Evolutionary conservation across 2,888 invertebrate species (phyloP), one percentile per base, ranked within the genome.

Genomic region (Rhingia rostrata): DNA sequence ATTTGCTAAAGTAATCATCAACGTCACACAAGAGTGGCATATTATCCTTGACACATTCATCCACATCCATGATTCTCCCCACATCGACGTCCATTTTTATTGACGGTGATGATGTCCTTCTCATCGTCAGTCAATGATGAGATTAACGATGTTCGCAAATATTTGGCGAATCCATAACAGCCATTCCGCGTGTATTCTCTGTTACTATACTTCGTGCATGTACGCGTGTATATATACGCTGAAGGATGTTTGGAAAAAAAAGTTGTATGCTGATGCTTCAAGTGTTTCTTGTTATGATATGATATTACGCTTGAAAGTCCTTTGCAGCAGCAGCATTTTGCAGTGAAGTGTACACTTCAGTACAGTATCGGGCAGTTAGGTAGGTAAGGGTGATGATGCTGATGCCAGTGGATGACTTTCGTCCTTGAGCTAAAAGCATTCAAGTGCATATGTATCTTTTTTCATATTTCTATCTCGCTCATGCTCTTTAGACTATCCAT

Each of bases 71-170:
- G 35, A 35, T 14, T 10, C 53, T 39, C 14, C 14, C 6, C 5
- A 12, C 10, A 9, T 60, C 61, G 12, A 45, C 39, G 53, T 72
- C 54, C 72, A 66, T 56, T 60, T 72, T 74, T 66, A 80, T 43
- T 49, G 77, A 77, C 78, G 60, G 47, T 43, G 60, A 78, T 78
- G 60, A 78, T 78, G 75, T 70, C 77, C 81, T 77, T 66, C 82
- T 56, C 82, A 67, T 78, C 72, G 74, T 66, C 84, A 84, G 83
- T 84, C 83, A 84, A 79, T 84, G 84, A 80, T 84, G 84, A 74
- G 84, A 84, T 84, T 84, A 84, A 84, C 84, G 84, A 84, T 84
- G 84, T 84, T 80, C 80, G 84, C 74, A 84, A 84, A 84, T 84
- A 84, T 84, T 84, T 84, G 74, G 66, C 53, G 73, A 74, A 61